A percentile compares a stretch with the other conserved stretches of the same genome.
These are phyloP conservation scores for Athene cunicularia DNA, from an alignment of 2,113 vertebrate genomes.

Conservation along the genomic window DNA sequence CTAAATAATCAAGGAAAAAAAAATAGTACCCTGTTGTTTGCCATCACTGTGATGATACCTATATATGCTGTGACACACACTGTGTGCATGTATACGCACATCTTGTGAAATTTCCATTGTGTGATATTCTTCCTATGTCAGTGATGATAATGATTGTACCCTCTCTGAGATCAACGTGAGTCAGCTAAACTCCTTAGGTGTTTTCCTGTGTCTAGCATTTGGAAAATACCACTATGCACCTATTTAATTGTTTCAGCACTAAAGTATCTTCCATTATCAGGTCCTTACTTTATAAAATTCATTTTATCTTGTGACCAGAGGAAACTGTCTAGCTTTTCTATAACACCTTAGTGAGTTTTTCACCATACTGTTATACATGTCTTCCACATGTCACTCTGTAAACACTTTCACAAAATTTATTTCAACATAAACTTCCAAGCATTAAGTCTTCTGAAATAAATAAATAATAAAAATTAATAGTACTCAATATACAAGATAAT, in stretches of 20 bases:
- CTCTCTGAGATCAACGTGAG: neutral
- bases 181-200: neutral
- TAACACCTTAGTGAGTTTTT: neutral
- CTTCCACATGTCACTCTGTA: neutral
- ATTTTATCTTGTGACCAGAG: neutral
- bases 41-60: neutral
- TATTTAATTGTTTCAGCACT: neutral
- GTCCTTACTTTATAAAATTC: neutral
- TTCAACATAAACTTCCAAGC: neutral
- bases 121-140: neutral
- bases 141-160: neutral
- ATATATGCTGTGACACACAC: neutral
- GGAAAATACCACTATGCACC: neutral
- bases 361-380: neutral
- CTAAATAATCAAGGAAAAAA: neutral
- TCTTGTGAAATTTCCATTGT: neutral
- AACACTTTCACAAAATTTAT: neutral
- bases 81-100: fast-evolving
- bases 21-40: neutral
- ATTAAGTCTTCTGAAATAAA: neutral
- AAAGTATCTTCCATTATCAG: neutral
- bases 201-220: neutral
- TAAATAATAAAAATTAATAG: neutral
- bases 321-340: neutral
- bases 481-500: neutral